These are phyloP conservation scores for Netelia inedita DNA, from an alignment of 2,888 invertebrate species.

Conservation along the genomic window DNA sequence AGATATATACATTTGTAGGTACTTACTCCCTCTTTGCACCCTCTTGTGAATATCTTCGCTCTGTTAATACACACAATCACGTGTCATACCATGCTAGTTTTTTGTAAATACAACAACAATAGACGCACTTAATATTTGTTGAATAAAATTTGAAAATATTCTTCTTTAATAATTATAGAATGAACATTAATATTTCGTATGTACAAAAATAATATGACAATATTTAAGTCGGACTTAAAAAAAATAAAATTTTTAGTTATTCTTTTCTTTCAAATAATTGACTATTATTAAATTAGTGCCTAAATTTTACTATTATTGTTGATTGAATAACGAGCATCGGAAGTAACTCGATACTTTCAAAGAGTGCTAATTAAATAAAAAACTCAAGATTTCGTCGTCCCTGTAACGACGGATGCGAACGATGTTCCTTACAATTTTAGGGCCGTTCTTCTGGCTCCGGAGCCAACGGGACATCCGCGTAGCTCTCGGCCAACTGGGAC, in stretches of 20 bases:
- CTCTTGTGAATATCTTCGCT: not conserved
- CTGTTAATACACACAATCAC: not conserved
- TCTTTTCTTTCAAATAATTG: not conserved
- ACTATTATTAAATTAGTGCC: no score
- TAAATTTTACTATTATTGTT: not conserved
- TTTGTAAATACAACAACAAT: not conserved
- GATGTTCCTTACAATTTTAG: slow-evolving; percentile 26
- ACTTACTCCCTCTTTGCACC: not conserved
- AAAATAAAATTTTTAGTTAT: not conserved
- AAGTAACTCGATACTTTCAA: not conserved
- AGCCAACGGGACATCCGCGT: slow-evolving; percentile 73
- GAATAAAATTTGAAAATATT: no score
- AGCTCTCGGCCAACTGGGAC: slow-evolving; percentile 80
- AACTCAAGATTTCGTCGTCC: not conserved
- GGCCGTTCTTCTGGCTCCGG: slow-evolving; percentile 76
- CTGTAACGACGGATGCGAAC: not conserved
- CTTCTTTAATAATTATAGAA: not conserved
- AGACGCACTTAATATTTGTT: not conserved
- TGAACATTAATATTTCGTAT: not conserved
- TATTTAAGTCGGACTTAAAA: no score
- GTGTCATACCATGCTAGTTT: not conserved
- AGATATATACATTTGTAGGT: not conserved
- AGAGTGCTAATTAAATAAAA: not conserved
- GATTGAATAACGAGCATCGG: slow-evolving; percentile 1
- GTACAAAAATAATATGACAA: not conserved